phyloP scores from a whole-genome alignment of 2,113 vertebrate species.

The Hippocampus comes region DNA sequence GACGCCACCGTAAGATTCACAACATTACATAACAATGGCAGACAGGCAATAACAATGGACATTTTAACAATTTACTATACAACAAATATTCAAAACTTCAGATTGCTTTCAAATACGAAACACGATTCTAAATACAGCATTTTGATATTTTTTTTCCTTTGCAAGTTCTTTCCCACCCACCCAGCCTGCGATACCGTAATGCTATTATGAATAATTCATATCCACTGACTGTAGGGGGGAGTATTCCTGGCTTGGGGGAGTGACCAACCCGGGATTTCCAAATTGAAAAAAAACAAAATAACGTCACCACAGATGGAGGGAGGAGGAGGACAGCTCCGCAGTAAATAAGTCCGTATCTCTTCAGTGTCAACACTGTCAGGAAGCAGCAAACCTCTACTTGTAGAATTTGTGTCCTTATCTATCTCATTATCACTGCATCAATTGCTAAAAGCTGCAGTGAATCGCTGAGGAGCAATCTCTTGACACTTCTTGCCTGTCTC shows the following conservation, averaged over 20 bases:
- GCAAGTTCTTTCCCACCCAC: background rate
- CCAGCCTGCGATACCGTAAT: background rate
- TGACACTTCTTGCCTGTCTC: background rate
- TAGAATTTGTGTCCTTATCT: background rate
- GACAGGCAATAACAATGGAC: background rate
- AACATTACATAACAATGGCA: background rate
- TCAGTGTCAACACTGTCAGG: conserved; percentile 6
- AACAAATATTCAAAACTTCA: background rate
- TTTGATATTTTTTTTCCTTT: background rate
- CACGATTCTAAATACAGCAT: background rate
- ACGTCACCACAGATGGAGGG: conserved; percentile 32
- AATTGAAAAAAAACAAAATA: conserved; percentile 37
- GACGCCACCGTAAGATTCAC: background rate
- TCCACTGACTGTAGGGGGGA: conserved; percentile 30
- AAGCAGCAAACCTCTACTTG: background rate
- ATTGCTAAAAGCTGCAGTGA: background rate
- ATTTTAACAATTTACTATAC: background rate
- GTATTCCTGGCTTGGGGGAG: conserved; percentile 37
- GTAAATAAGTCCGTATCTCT: conserved; percentile 30
- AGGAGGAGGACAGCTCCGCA: conserved; percentile 24
- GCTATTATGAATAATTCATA: conserved; percentile 41
- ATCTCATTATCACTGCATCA: conserved; percentile 4
- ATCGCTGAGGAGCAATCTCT: background rate
- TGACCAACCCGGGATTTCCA: conserved; percentile 63
- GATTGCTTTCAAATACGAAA: no score